Evolutionary conservation across 1,140 invertebrate species (phyloP), one percentile per base, ranked within the genome.

Genomic region (Penaeus vannamei): DNA sequence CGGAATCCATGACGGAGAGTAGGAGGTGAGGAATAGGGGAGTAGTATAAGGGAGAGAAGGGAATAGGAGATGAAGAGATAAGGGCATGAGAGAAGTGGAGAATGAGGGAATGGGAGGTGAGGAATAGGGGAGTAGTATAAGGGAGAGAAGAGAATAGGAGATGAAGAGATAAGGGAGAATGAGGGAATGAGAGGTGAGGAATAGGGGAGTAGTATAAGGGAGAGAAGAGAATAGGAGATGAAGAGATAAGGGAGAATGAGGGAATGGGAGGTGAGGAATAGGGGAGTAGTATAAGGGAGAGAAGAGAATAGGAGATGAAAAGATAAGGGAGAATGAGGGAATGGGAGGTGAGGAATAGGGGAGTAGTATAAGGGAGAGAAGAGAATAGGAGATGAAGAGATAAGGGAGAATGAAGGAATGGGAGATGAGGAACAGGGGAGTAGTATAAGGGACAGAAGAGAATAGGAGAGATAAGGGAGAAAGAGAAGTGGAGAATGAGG

Each of bases 31-130:
- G 8, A 17, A 53, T 14, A n/a, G 26, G 19, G 53, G 46, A 46
- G 22, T 26, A n/a, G 53, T 14, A 7, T 23, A 26, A 26, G 42
- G 22, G 42, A 42, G 79, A 59, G 81, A 46, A 17, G 46, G 2
- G 22, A 62, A 60, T 60, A 42, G 59, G 81, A 59, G 59, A 83
- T 8, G 59, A 61, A 61, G 32, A 83, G 26, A 83, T n/a, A 61
- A n/a, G 23, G 2, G 10, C 10, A 12, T n/a, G 53, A 83, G n/a
- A 23, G 59, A 60, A 53, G 53, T 19, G 53, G 2, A 23, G 59
- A 62, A 60, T 10, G 5, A 29, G 26, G 60, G 29, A 26, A 60
- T 2, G 10, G 42, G 60, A 62, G 61, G 10, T 10, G 53, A 60
- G 22, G 26, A n/a, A 20, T 14, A 29, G 26, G 61, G 3, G 22